A percentile compares a stretch with the other conserved stretches of the same genome.
phyloP scores from a whole-genome alignment of 2,113 vertebrate genomes.

The Lathamus discolor region DNA sequence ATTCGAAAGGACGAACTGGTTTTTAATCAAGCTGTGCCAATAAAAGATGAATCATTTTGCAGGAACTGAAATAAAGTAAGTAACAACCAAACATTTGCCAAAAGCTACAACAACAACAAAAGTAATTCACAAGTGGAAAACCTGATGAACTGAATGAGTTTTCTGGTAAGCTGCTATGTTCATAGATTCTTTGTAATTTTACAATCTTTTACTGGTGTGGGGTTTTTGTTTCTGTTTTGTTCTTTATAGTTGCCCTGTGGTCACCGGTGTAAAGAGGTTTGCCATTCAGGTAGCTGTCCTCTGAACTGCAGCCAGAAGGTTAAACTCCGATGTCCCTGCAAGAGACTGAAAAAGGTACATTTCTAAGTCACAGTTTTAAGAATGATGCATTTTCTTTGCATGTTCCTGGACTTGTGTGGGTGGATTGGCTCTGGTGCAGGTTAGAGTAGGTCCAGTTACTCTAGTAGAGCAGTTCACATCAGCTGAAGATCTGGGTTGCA shows the following conservation, averaged over 20 bases:
- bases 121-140: background rate
- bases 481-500: background rate
- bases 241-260: conserved; percentile 85
- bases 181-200: background rate
- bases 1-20: background rate
- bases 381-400: background rate
- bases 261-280: conserved; percentile 91
- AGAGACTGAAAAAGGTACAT: conserved; percentile 91
- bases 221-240: background rate
- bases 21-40: background rate
- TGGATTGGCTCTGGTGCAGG: background rate
- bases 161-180: background rate
- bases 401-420: background rate
- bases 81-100: background rate
- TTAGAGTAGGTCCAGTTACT: background rate
- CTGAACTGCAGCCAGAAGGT: conserved; percentile 90
- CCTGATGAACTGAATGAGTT: background rate
- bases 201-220: background rate
- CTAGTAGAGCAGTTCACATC: background rate
- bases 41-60: background rate
- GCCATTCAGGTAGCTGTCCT: conserved; percentile 86
- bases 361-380: background rate
- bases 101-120: background rate
- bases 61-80: background rate
- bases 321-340: conserved; percentile 91